Percentiles rank a stretch among this genome's conserved stretches.
Conservation (phyloP, 2,888 invertebrate genomes). For the Hydropsyche betteni region DNA sequence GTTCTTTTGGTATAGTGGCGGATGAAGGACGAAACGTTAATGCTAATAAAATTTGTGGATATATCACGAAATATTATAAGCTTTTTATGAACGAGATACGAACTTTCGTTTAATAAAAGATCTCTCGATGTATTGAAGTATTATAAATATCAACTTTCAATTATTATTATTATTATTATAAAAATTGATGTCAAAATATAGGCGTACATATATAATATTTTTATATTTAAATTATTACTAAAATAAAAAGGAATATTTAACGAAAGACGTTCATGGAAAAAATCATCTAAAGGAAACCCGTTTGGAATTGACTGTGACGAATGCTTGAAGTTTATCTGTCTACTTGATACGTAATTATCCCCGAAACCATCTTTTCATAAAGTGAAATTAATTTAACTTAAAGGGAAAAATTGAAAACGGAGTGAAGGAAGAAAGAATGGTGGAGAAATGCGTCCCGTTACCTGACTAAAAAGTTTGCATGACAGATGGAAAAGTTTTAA, state of each 20-base stretch:
- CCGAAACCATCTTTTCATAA: not conserved
- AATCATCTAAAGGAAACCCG: not conserved
- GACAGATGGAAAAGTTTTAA: conserved; percentile 50
- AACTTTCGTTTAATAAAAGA: no score
- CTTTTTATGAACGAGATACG: no score
- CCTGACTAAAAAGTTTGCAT: conserved; percentile 28
- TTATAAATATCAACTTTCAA: no score
- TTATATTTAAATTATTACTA: not conserved
- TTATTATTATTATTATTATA: no score
- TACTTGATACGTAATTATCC: not conserved
- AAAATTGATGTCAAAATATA: no score
- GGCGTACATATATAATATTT: not conserved
- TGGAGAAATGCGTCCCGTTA: conserved; percentile 17
- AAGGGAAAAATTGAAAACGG: conserved; percentile 12
- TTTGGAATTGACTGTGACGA: not conserved
- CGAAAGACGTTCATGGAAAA: not conserved
- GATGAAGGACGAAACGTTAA: no score
- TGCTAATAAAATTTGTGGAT: no score
- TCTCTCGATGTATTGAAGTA: no score
- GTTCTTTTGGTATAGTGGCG: no score
- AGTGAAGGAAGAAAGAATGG: conserved; percentile 19
- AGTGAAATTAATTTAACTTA: conserved; percentile 14
- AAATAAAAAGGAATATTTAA: not conserved
- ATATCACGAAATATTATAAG: no score
- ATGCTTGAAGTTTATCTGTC: not conserved